Conservation (phyloP, 2,797 vertebrate species). For the Heteromormyrus szaboi region DNA sequence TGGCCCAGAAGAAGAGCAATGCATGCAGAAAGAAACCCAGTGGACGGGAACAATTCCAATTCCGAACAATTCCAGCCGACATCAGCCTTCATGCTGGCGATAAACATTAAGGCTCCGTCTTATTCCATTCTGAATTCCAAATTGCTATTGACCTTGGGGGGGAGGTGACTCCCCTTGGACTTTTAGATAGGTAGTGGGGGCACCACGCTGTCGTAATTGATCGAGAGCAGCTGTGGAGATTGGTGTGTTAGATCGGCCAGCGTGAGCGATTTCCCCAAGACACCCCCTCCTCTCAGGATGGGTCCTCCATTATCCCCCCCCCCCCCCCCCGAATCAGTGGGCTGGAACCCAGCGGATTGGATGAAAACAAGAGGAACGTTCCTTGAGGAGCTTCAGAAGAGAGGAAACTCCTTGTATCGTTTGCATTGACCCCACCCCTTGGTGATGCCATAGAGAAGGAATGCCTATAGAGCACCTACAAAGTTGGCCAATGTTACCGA, state of each 20-base stretch:
- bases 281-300: background rate
- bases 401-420: background rate
- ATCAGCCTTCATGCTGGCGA: slow-evolving; percentile 33
- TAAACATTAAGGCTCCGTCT: slow-evolving; percentile 49
- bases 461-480: slow-evolving; percentile 12
- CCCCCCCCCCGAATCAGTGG: background rate
- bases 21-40: background rate
- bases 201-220: slow-evolving; percentile 51
- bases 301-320: background rate
- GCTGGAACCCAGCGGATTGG: background rate
- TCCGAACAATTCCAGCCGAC: too few relatives aligned
- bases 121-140: slow-evolving; percentile 44
- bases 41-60: background rate
- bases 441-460: background rate
- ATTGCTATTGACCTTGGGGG: slow-evolving; percentile 53
- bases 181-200: slow-evolving; percentile 56
- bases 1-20: background rate
- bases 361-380: background rate
- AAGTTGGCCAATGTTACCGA: slow-evolving; percentile 45
- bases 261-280: background rate
- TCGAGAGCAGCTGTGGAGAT: slow-evolving; percentile 62
- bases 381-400: background rate
- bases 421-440: background rate
- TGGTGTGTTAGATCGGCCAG: slow-evolving; percentile 46
- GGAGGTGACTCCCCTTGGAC: slow-evolving; percentile 55